phyloP scores from a whole-genome alignment of 2,888 invertebrate genomes.

The Ophion ellenae region DNA sequence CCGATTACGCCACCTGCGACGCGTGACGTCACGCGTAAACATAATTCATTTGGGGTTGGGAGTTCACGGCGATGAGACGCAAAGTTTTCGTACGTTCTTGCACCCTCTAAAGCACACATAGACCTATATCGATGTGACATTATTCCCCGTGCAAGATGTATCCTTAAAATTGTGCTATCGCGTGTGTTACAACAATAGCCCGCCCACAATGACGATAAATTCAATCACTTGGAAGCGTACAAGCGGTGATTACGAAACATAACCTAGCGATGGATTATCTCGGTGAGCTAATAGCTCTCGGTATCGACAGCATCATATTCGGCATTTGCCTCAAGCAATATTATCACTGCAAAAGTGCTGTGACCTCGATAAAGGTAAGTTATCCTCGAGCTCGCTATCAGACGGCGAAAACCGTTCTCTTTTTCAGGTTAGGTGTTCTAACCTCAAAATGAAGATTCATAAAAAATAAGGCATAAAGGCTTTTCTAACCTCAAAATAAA shows the following conservation, averaged over 20 bases:
- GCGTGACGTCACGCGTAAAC: constrained; percentile 40
- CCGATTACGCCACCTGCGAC: background rate
- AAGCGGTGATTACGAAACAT: constrained; percentile 62
- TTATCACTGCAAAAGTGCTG: constrained; percentile 89
- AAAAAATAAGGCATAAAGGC: no score
- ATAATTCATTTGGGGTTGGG: background rate
- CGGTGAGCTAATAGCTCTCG: constrained; percentile 90
- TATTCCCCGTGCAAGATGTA: background rate
- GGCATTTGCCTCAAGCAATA: constrained; percentile 91
- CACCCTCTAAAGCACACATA: background rate
- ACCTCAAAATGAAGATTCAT: constrained; percentile 4
- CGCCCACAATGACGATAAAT: constrained; percentile 50
- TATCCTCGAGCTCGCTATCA: background rate
- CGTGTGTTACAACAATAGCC: background rate
- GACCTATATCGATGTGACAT: background rate
- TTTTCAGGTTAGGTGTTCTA: constrained; percentile 10
- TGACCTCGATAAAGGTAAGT: constrained; percentile 89
- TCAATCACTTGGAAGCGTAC: constrained; percentile 6
- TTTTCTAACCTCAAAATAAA: constrained; percentile 2
- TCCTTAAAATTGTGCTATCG: constrained; percentile 13
- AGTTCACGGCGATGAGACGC: background rate
- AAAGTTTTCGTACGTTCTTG: background rate
- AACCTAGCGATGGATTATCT: constrained; percentile 89
- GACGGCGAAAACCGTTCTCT: background rate
- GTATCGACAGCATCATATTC: constrained; percentile 90